Base-by-base conservation (phyloP, 2,888 invertebrate genomes). In the Andricus quercusramuli region DNA sequence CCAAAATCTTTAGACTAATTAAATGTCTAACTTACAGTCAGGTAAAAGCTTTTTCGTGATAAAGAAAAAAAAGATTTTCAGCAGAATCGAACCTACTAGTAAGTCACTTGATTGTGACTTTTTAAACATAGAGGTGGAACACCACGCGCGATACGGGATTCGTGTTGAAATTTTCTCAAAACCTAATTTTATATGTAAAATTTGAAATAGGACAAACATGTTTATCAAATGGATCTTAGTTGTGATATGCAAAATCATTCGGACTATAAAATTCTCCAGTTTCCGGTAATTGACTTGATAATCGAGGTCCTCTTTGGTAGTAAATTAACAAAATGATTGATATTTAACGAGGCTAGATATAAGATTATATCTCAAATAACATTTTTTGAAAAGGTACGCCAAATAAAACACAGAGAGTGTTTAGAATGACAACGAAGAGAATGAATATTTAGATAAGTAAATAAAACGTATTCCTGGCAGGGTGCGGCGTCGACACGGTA, bases 401-500 rank as follows among this genome's bases (percentile, higher is more conserved):
- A 22, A 47, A 74, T 20, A 51, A 11, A 47, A 47, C 25, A 47
- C 47, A 51, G 25, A 29, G 25, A 47, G 47, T 44, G 11, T 74
- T 51, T 51, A 29, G n/a, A 56, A 51, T 13, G 20, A 56, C n/a
- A 77, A 77, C 17, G 32, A 77, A 59, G 20, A 22, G 15, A 13
- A 37, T n/a, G 62, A 64, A 67, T 17, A 77, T n/a, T 67, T 32
- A 5, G 9, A 29, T 56, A 47, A 5, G 32, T 37, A 37, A 74
- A 22, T 56, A 59, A 56, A 15, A 22, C 13, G 32, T 56, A 37
- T 56, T 74, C 32, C 51, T 20, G 17, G 1, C 22, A 17, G 68
- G 47, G 17, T n/a, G n/a, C n/a, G n/a, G n/a, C n/a, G n/a, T 29
- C 17, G 51, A 29, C 32, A 32, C 77, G 76, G 68, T 64, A 76